Evolutionary conservation across 2,797 vertebrate genomes (phyloP).

Genomic region (Myotis pilosus): DNA sequence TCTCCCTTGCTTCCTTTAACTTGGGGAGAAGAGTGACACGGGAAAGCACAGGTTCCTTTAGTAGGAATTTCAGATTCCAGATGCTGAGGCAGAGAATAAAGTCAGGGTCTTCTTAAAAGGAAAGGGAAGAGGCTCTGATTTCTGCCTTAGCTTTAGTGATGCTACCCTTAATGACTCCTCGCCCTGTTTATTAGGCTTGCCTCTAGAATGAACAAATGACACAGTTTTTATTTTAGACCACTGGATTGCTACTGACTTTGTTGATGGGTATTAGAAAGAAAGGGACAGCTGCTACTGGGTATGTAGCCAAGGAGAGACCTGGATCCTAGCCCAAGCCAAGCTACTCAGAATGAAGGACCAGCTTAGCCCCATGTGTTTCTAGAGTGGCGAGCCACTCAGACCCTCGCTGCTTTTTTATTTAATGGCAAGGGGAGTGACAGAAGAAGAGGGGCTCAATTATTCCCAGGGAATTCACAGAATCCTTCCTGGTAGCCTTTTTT

Average conservation of each 20-base stretch:
- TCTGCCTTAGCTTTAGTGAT: background rate
- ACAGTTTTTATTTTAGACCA: slow-evolving; percentile 47
- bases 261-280: slow-evolving; percentile 64
- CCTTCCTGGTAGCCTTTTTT: background rate
- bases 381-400: background rate
- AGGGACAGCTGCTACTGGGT: slow-evolving; percentile 65
- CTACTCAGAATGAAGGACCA: slow-evolving; percentile 59
- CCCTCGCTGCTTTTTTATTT: background rate
- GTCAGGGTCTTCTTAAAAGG: background rate
- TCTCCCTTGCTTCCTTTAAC: background rate
- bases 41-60: background rate
- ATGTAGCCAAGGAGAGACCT: slow-evolving; percentile 63
- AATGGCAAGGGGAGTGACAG: background rate
- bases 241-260: slow-evolving; percentile 58
- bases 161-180: slow-evolving; percentile 3
- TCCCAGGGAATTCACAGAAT: background rate
- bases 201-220: slow-evolving; percentile 56
- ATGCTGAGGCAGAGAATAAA: background rate
- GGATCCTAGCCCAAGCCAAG: slow-evolving; percentile 65
- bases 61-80: background rate
- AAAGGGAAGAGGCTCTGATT: background rate
- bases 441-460: background rate
- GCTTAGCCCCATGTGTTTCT: slow-evolving; percentile 51
- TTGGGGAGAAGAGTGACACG: background rate
- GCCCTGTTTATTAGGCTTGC: background rate